These are phyloP conservation scores for Drusus annulatus DNA, from an alignment of 1,140 invertebrate species.

Conservation along the genomic window DNA sequence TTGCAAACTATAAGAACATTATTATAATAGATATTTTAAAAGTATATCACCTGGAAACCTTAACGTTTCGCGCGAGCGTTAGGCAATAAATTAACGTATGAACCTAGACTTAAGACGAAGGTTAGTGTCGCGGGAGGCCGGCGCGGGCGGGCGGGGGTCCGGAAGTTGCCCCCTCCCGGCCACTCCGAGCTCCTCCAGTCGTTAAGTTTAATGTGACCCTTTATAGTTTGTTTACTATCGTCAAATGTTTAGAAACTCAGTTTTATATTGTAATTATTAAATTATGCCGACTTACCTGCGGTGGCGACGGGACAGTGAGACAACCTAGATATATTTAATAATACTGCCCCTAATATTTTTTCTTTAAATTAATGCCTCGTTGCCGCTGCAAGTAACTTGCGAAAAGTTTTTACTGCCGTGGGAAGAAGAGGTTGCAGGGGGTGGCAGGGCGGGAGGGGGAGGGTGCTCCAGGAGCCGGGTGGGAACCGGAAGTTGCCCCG, in stretches of 20 bases:
- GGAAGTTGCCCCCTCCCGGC: slow-evolving; percentile 31
- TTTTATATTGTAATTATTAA: slow-evolving; percentile 4
- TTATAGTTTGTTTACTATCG: slow-evolving; percentile 17
- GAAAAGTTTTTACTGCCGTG: too few relatives aligned
- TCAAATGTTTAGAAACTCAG: slow-evolving; percentile 25
- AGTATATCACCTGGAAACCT: slow-evolving; percentile 28
- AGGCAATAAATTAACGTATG: slow-evolving; percentile 31
- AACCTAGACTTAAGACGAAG: slow-evolving; percentile 42
- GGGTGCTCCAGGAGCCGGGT: background rate
- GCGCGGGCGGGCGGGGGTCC: background rate
- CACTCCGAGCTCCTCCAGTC: background rate
- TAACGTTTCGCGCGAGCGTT: slow-evolving; percentile 26
- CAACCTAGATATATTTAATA: slow-evolving; percentile 1
- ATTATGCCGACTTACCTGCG: background rate
- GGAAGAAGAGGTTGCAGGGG: background rate
- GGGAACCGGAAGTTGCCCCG: slow-evolving; percentile 43
- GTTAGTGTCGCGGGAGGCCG: slow-evolving; percentile 40
- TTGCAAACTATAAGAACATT: slow-evolving; percentile 61
- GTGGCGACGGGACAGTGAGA: slow-evolving; percentile 7
- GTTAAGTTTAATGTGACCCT: slow-evolving; percentile 23
- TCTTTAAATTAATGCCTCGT: background rate
- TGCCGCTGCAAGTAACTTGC: background rate
- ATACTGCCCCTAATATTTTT: background rate
- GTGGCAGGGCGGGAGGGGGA: background rate
- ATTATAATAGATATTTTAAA: slow-evolving; percentile 34